phyloP scores from a whole-genome alignment of 2,797 vertebrate species.

The Myotis daubentonii region DNA sequence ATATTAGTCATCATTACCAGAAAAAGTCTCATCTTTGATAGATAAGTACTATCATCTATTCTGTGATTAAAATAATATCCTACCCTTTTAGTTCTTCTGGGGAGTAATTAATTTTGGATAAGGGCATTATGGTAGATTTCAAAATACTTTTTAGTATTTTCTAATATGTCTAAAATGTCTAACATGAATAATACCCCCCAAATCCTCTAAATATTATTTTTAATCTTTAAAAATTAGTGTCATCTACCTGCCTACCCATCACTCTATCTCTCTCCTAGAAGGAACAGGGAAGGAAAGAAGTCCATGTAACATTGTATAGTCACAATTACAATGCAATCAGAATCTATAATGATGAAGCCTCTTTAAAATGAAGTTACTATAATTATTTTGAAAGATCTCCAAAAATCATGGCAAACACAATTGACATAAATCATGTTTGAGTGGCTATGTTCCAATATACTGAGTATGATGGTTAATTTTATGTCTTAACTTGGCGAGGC shows the following conservation, averaged over 20 bases:
- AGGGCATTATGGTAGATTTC: neutral
- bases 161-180: neutral
- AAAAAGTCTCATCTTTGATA: neutral
- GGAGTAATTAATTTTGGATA: neutral
- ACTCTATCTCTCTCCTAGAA: neutral
- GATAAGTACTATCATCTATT: neutral
- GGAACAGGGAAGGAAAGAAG: neutral
- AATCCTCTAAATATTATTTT: neutral
- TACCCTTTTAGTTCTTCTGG: neutral
- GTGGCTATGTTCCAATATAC: neutral
- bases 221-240: constrained; percentile 36
- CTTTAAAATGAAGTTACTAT: neutral
- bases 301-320: neutral
- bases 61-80: neutral
- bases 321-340: neutral
- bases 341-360: neutral
- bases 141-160: constrained; percentile 40
- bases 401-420: neutral
- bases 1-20: neutral
- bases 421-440: neutral
- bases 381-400: neutral
- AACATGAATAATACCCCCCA: neutral
- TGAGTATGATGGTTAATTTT: neutral
- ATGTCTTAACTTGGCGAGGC: neutral
- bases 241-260: neutral